Conservation (phyloP, 2,888 invertebrate species). For the Miltochrista miniata region DNA sequence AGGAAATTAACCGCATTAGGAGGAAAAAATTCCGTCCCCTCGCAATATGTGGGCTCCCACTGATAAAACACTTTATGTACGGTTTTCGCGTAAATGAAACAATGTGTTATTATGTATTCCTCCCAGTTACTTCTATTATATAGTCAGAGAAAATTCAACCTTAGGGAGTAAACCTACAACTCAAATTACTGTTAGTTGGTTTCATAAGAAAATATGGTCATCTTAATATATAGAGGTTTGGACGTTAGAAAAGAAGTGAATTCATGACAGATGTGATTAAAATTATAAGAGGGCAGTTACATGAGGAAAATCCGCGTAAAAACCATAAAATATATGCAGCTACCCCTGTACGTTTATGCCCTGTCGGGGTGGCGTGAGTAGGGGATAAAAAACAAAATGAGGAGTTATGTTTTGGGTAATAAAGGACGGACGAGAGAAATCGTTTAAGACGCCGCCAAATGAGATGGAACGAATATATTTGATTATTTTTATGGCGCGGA, state of each 20-base stretch:
- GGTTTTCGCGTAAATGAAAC: slow-evolving; percentile 77
- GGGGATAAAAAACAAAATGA: slow-evolving; percentile 84
- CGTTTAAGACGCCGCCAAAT: slow-evolving; percentile 83
- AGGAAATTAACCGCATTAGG: slow-evolving; percentile 83
- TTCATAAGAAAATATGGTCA: slow-evolving; percentile 27
- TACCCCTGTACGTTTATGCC: slow-evolving; percentile 70
- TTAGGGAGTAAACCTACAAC: slow-evolving; percentile 14
- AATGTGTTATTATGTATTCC: slow-evolving; percentile 71
- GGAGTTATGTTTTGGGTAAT: slow-evolving; percentile 84
- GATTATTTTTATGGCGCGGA: slow-evolving; percentile 82
- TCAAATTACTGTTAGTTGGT: slow-evolving; percentile 15
- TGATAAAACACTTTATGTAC: slow-evolving; percentile 79
- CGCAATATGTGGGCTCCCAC: slow-evolving; percentile 81
- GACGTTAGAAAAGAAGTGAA: slow-evolving; percentile 23
- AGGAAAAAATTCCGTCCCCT: slow-evolving; percentile 78
- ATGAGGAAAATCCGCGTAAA: slow-evolving; percentile 59
- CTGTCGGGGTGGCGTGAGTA: slow-evolving; percentile 68
- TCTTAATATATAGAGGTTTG: slow-evolving; percentile 34
- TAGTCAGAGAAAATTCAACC: slow-evolving; percentile 36
- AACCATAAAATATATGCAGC: slow-evolving; percentile 78
- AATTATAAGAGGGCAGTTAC: slow-evolving; percentile 48
- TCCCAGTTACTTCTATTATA: slow-evolving; percentile 42
- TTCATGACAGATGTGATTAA: slow-evolving; percentile 45
- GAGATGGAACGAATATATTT: slow-evolving; percentile 84
- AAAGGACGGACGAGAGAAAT: slow-evolving; percentile 83